Evolutionary conservation across 1,140 invertebrate species (phyloP).

Genomic region (Brachionus koreanus): DNA sequence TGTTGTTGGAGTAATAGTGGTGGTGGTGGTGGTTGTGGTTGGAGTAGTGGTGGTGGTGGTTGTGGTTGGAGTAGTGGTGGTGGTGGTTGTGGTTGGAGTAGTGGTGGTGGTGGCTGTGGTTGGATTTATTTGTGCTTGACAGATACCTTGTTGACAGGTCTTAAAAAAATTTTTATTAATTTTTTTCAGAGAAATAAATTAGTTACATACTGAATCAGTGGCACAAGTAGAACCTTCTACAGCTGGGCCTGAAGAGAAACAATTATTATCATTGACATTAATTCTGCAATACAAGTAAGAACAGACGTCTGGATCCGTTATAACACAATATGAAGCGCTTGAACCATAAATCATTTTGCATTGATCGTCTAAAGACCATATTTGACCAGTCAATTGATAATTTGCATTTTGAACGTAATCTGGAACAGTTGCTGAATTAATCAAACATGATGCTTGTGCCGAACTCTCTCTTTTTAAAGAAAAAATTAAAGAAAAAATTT

Average conservation of each 20-base stretch:
- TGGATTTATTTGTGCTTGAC: background rate
- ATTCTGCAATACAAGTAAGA: background rate
- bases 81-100: background rate
- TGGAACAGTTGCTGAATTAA: background rate
- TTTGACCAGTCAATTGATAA: background rate
- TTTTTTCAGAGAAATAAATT: background rate
- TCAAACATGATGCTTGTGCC: background rate
- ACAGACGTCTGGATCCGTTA: background rate
- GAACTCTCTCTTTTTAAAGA: background rate
- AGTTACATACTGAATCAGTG: background rate
- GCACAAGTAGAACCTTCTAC: background rate
- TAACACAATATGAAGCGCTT: background rate
- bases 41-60: background rate
- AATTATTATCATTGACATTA: background rate
- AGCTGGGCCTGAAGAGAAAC: background rate
- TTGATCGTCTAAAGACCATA: background rate
- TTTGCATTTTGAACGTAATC: background rate
- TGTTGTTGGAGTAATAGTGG: background rate
- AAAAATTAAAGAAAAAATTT: background rate
- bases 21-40: background rate
- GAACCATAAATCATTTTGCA: background rate
- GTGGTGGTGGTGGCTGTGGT: background rate
- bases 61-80: background rate
- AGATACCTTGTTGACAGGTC: background rate
- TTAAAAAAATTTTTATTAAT: background rate